Evolutionary conservation across 1,140 invertebrate species (phyloP).

Genomic region (Tribolium madens): DNA sequence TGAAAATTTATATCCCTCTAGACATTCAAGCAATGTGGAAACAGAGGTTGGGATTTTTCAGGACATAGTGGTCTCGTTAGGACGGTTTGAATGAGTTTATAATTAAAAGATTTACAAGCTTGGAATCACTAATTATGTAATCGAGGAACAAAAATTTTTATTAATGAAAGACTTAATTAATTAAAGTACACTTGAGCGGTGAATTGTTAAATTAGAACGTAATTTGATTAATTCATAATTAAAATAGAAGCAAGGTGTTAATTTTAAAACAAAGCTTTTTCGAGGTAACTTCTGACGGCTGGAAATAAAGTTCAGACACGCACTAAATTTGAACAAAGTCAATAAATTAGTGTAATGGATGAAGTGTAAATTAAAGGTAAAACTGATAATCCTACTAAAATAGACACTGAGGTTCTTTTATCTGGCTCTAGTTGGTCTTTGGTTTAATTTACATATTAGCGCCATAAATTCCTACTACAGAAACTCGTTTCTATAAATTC

Average conservation of each 20-base stretch:
- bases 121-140: slow-evolving; percentile 3
- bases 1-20: slow-evolving; percentile 21
- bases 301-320: slow-evolving; percentile 27
- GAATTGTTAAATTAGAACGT: slow-evolving; percentile 29
- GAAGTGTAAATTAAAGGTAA: slow-evolving; percentile 5
- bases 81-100: not conserved
- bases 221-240: slow-evolving; percentile 36
- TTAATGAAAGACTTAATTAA: slow-evolving; percentile 26
- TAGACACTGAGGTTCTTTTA: slow-evolving; percentile 2
- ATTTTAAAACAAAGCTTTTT: slow-evolving; percentile 26
- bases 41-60: not conserved
- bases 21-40: not conserved
- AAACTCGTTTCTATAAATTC: slow-evolving; percentile 43
- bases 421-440: not conserved
- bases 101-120: not conserved
- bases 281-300: slow-evolving; percentile 5
- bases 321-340: not conserved
- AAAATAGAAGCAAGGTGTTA: slow-evolving; percentile 29
- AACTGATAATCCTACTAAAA: slow-evolving; percentile 9
- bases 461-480: slow-evolving; percentile 20
- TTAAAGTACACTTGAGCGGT: slow-evolving; percentile 10
- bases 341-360: slow-evolving; percentile 32
- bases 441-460: slow-evolving; percentile 39
- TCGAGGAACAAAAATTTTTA: slow-evolving; percentile 1
- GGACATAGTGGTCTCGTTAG: not conserved